Percentiles rank a stretch among this genome's conserved stretches.
phyloP scores from a whole-genome alignment of 2,797 vertebrate species.

The Xenops minutus region DNA sequence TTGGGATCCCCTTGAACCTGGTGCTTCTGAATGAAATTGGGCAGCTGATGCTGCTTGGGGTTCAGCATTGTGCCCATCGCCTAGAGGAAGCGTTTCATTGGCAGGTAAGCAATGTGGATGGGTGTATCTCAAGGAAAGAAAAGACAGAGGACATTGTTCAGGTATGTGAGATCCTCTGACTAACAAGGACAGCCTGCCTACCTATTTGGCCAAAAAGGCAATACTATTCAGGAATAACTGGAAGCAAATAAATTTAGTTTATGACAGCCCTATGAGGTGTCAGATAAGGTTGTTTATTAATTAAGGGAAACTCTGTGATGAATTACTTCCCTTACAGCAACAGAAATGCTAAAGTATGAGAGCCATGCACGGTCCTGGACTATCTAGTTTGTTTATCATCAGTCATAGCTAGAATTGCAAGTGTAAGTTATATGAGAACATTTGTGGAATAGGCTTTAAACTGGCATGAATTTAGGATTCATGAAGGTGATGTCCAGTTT shows the following conservation, averaged over 20 bases:
- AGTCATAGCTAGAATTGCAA: neutral
- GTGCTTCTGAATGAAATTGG: slow-evolving; percentile 88
- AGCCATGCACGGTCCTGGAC: neutral
- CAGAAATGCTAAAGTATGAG: neutral
- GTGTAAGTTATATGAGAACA: neutral
- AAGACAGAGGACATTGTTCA: neutral
- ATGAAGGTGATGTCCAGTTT: neutral
- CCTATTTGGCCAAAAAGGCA: neutral
- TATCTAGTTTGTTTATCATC: slow-evolving; percentile 13
- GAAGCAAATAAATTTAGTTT: slow-evolving; percentile 30
- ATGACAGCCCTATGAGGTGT: slow-evolving; percentile 5
- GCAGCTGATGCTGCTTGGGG: slow-evolving; percentile 84
- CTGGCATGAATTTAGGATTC: neutral
- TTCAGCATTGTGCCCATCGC: slow-evolving; percentile 73
- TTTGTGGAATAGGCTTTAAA: neutral
- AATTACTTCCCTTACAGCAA: slow-evolving; percentile 30
- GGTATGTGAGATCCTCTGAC: neutral
- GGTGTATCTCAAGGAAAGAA: neutral
- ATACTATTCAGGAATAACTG: slow-evolving; percentile 8
- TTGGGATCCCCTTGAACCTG: slow-evolving; percentile 91
- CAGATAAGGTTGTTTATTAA: slow-evolving; percentile 54
- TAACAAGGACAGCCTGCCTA: neutral
- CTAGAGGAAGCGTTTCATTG: slow-evolving; percentile 71
- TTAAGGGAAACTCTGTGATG: slow-evolving; percentile 19
- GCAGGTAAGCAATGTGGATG: slow-evolving; percentile 74